These are phyloP conservation scores for Diaperis boleti DNA, from an alignment of 2,888 invertebrate genomes.

Conservation along the genomic window DNA sequence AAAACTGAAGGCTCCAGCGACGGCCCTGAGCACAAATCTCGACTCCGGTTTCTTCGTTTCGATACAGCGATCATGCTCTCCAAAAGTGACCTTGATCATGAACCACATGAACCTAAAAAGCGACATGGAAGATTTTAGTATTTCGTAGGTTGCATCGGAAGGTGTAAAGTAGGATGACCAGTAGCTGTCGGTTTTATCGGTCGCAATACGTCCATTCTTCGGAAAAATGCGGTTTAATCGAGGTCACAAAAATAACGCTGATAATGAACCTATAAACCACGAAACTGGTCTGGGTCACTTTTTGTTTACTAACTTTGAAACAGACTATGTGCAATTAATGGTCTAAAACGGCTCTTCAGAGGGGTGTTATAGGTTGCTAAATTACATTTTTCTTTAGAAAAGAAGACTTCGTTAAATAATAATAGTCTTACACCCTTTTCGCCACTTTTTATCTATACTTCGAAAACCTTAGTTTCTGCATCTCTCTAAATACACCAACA, in stretches of 20 bases:
- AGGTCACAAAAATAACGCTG: constrained; percentile 9
- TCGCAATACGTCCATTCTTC: constrained; percentile 1
- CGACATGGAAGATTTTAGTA: background rate
- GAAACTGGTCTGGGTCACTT: constrained; percentile 32
- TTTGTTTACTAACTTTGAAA: constrained; percentile 7
- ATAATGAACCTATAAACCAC: constrained; percentile 28
- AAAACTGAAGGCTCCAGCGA: constrained; percentile 85
- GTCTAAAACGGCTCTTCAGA: constrained; percentile 9
- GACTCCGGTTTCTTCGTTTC: constrained; percentile 80
- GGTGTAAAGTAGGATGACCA: background rate
- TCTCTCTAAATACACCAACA: too few species aligned
- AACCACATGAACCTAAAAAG: constrained; percentile 89
- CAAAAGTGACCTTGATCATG: constrained; percentile 90
- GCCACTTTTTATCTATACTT: too few species aligned
- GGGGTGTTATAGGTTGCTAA: too few species aligned
- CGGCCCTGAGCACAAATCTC: constrained; percentile 81
- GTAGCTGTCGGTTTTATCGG: constrained; percentile 3
- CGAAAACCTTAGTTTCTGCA: too few species aligned
- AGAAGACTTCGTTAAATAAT: too few species aligned
- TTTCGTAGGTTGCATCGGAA: background rate
- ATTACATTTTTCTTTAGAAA: too few species aligned
- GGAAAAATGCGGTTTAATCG: constrained; percentile 29
- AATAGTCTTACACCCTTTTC: too few species aligned
- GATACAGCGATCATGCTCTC: constrained; percentile 87
- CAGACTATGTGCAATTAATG: background rate